Base-by-base conservation (phyloP, 2,797 vertebrate genomes). In the Chelonia mydas region DNA sequence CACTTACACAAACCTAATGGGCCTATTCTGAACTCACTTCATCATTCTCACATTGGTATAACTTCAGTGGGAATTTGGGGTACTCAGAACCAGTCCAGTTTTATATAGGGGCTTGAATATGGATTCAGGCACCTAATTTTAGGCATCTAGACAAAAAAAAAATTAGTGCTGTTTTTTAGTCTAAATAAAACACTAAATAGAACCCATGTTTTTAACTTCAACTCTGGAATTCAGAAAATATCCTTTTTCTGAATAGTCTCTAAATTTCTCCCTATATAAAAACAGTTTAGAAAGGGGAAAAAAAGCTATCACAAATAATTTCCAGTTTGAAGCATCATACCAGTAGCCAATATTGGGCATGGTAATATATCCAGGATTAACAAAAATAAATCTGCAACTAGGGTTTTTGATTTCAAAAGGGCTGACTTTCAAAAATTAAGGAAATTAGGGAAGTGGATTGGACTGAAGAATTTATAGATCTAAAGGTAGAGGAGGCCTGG, bases 171-270 rank as follows among this genome's bases (percentile, higher is more conserved):
- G 49, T 23, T 54, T 90, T 78, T 41, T 78, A 91, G 92, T 5
- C 16, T 88, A 91, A 93, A 95, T 28, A 89, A 72, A 96, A 89
- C 83, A 41, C 27, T 33, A 89, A 94, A 37, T 15, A 25, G 5
- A 49, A 13, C 15, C 65, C 41, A 31, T 47, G 41, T 81, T 87
- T 91, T 81, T 81, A 78, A 65, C n/a, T 81, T 27, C 61, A 88
- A 72, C 11, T 72, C 3, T 21, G 74, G 55, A 55, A 96, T 81
- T 41, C n/a, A 77, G 17, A 86, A 95, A 94, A 74, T 10, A 1
- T 1, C 41, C 7, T 83, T 87, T 90, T n/a, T 83, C 57, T 47
- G 91, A 95, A 55, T 28, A 45, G 31, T 41, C 53, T 72, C 45
- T 23, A 84, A 9, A 78, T 65, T 65, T 65, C 16, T 65, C 33